Base-by-base conservation (phyloP, 2,797 vertebrate species). In the Diglossa cyanea region DNA sequence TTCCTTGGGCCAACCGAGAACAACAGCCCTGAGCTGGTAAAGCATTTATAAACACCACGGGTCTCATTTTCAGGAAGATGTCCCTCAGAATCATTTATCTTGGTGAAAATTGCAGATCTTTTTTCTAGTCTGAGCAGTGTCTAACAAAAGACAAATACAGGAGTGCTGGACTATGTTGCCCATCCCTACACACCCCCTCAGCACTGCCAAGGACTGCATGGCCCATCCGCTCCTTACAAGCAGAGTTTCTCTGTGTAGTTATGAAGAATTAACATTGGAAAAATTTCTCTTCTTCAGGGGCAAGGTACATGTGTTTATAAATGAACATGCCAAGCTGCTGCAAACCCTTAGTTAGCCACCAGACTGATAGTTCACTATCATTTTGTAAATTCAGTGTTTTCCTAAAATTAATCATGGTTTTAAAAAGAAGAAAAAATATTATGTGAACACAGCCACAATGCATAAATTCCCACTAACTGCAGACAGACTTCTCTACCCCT, bases 401-500 rank as follows among this genome's bases (percentile, higher is more conserved):
- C 63, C 50, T 73, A 61, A 86, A 84, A 82, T 67, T 1, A 4
- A 48, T 74, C 47, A 18, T 11, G 54, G 86, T 33, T 92, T 92
- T 86, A 68, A 89, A 86, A 73, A 70, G 67, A 37, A 86, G 37
- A 33, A 35, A 19, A 54, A 58, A 58, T 37, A 31, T 48, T 4
- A 44, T 4, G n/a, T 7, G 84, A 71, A 68, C 3, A 17, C 31
- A 86, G 31, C 17, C 44, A 51, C 0, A 10, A 21, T 39, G 76
- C 51, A 90, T 93, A 83, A 93, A 94, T 91, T 80, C 91, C 31
- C 73, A 45, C 58, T 94, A 94, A 93, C 62, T 75, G 70, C 85
- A 72, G 88, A 76, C 28, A 82, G 70, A 48, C 35, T 83, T 54
- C 61, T 86, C 67, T 62, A 19, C 9, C 13, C 60, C 44, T 88